Evolutionary conservation across 2,888 invertebrate species (phyloP).

Genomic region (Eristalinus sepulchralis): DNA sequence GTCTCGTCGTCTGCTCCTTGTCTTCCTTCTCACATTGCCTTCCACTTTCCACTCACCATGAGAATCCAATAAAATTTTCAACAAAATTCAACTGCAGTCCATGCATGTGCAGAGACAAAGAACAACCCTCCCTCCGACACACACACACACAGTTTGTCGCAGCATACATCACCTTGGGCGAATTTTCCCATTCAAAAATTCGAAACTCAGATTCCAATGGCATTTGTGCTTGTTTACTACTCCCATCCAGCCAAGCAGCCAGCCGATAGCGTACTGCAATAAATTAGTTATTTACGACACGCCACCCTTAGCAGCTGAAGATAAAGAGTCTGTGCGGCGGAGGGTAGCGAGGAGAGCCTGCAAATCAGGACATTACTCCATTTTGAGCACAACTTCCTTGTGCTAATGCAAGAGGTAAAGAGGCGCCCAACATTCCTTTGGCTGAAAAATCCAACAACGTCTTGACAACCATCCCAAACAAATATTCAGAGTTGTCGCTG

Average conservation of each 20-base stretch:
- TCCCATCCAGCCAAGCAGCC: not conserved
- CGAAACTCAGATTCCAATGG: constrained; percentile 15
- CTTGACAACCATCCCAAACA: constrained; percentile 21
- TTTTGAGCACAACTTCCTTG: constrained; percentile 57
- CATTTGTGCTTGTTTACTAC: constrained; percentile 33
- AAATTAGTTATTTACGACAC: constrained; percentile 69
- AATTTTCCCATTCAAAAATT: constrained; percentile 37
- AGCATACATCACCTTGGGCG: not conserved
- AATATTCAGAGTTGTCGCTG: not conserved
- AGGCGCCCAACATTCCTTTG: not conserved
- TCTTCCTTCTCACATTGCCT: too few relatives aligned
- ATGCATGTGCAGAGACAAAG: not conserved
- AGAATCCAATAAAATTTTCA: not conserved
- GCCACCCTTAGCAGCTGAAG: constrained; percentile 31
- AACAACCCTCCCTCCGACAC: not conserved
- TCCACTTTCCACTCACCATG: not conserved
- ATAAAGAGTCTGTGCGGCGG: not conserved
- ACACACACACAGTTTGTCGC: not conserved
- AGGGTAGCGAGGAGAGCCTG: constrained; percentile 26
- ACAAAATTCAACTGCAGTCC: not conserved
- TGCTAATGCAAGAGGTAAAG: constrained; percentile 60
- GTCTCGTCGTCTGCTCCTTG: not conserved
- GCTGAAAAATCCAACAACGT: constrained; percentile 3
- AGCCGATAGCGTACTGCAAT: constrained; percentile 53
- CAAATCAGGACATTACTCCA: constrained; percentile 68